Conservation (phyloP, 2,113 vertebrate species). For the Polypterus bichir region DNA sequence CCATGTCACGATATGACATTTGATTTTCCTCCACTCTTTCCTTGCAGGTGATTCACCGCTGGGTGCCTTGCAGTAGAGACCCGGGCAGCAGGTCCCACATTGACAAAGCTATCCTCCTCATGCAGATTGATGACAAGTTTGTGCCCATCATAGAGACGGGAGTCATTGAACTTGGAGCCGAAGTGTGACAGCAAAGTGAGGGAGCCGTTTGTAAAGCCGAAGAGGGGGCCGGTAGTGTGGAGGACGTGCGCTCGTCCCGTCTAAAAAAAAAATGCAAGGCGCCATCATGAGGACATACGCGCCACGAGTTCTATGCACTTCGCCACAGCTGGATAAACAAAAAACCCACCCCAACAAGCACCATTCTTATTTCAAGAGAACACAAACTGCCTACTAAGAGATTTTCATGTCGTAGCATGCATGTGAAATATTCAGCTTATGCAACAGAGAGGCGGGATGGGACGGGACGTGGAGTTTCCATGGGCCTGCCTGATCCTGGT, state of each 20-base stretch:
- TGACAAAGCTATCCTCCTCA: slow-evolving; percentile 96
- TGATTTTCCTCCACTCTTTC: slow-evolving; percentile 8
- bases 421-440: slow-evolving; percentile 13
- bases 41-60: slow-evolving; percentile 95
- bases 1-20: background rate
- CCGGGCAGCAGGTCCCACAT: slow-evolving; percentile 88
- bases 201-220: slow-evolving; percentile 34
- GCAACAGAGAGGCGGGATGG: too few species aligned
- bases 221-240: slow-evolving; percentile 39
- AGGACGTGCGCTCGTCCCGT: slow-evolving; percentile 28
- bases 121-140: slow-evolving; percentile 96
- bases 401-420: slow-evolving; percentile 14
- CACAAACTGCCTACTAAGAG: slow-evolving; percentile 25
- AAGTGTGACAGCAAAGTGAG: slow-evolving; percentile 60
- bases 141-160: slow-evolving; percentile 92
- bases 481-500: slow-evolving; percentile 22
- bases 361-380: slow-evolving; percentile 26
- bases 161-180: slow-evolving; percentile 91
- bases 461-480: slow-evolving; percentile 1
- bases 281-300: slow-evolving; percentile 40
- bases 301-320: slow-evolving; percentile 39
- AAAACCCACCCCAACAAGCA: too few species aligned
- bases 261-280: slow-evolving; percentile 33
- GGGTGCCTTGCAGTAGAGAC: slow-evolving; percentile 98
- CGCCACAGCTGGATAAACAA: slow-evolving; percentile 45